These are phyloP conservation scores for Pocillopora grandis DNA, from an alignment of 92 coral and sea anemone genomes.

Conservation along the genomic window DNA sequence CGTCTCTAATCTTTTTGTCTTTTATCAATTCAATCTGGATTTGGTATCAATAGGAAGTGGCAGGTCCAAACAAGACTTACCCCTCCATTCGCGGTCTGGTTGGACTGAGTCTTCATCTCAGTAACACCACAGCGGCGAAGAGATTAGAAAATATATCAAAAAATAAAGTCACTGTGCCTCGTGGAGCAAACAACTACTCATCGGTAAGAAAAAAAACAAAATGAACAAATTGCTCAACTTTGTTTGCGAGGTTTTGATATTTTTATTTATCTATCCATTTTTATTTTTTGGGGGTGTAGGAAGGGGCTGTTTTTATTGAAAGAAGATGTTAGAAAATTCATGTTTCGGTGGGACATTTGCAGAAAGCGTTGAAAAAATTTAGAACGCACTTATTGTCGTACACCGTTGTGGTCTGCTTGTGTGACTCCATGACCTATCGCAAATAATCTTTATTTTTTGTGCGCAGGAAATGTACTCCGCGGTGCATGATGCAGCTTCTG, in stretches of 20 bases:
- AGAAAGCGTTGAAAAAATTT: no score
- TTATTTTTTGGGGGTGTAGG: no score
- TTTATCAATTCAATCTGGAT: not conserved
- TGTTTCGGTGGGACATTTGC: no score
- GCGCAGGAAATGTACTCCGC: slow-evolving; percentile 45
- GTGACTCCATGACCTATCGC: no score
- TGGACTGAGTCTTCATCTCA: slow-evolving; percentile 70
- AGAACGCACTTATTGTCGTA: no score
- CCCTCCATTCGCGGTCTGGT: slow-evolving; percentile 78
- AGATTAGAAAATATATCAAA: not conserved
- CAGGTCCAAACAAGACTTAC: slow-evolving; percentile 63
- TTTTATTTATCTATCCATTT: no score
- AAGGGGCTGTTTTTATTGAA: no score
- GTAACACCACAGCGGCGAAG: slow-evolving; percentile 8
- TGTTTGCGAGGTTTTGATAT: no score
- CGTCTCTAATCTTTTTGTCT: no score
- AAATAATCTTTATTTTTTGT: not conserved
- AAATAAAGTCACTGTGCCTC: not conserved
- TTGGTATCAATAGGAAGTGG: slow-evolving; percentile 55
- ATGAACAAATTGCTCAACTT: not conserved
- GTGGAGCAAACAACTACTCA: slow-evolving; percentile 23
- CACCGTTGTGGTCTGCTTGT: no score
- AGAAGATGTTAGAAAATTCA: no score
- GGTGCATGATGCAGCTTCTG: slow-evolving; percentile 38
- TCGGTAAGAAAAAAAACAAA: slow-evolving; percentile 10